A percentile compares a stretch with the other conserved stretches of the same genome.
phyloP scores from a whole-genome alignment of 1,140 invertebrate genomes.

The Drosophila pachea region DNA sequence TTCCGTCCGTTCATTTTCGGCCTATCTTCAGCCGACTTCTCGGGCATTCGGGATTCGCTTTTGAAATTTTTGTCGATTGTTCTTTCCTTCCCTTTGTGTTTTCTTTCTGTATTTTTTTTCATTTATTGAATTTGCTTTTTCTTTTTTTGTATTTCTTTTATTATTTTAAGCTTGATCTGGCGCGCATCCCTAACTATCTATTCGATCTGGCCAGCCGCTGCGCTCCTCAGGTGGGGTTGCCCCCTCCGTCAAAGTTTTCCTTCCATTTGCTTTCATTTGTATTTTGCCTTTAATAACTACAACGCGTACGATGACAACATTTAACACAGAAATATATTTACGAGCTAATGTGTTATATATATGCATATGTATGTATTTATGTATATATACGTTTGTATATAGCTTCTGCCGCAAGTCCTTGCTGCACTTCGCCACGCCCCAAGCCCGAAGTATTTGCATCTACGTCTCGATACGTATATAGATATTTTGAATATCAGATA shows the following conservation, averaged over 20 bases:
- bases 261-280: constrained; percentile 27
- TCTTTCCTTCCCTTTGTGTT: constrained; percentile 34
- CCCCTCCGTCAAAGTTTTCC: constrained; percentile 23
- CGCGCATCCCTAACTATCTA: constrained; percentile 58
- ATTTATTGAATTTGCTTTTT: constrained; percentile 22
- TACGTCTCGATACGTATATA: not conserved
- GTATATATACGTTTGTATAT: constrained; percentile 23
- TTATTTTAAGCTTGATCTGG: constrained; percentile 48
- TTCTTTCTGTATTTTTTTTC: constrained; percentile 28
- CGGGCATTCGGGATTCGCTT: constrained; percentile 21
- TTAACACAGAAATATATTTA: constrained; percentile 78
- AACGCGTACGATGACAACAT: constrained; percentile 78
- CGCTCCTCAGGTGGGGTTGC: not conserved
- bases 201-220: too few species aligned
- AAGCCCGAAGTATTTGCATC: not conserved
- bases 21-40: constrained; percentile 32
- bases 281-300: constrained; percentile 71
- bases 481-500: too few species aligned
- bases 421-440: too few species aligned
- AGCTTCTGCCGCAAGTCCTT: constrained; percentile 9
- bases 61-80: constrained; percentile 8
- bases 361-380: constrained; percentile 34
- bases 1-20: constrained; percentile 6
- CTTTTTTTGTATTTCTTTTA: constrained; percentile 18
- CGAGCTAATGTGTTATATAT: constrained; percentile 61